phyloP scores from a whole-genome alignment of 2,888 invertebrate species.

The Sisyra nigra region DNA sequence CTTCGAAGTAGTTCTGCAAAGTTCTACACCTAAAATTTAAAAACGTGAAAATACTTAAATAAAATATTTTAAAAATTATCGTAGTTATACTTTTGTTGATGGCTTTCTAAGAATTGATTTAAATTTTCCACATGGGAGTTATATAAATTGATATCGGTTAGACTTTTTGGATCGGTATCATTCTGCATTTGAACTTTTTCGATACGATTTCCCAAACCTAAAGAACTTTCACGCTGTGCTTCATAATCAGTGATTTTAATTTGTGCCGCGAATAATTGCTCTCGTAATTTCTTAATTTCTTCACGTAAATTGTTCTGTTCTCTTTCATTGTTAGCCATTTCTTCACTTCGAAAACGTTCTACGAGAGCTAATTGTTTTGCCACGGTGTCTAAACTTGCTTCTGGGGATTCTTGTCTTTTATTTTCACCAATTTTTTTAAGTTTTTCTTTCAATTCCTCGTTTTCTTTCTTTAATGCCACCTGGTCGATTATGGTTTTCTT shows the following conservation, averaged over 20 bases:
- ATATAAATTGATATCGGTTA: not conserved
- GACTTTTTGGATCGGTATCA: not conserved
- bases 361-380: slow-evolving; percentile 14
- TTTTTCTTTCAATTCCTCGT: slow-evolving; percentile 9
- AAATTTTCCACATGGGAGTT: not conserved
- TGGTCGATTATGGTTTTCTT: slow-evolving; percentile 10
- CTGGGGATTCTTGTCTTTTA: slow-evolving; percentile 4
- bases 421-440: slow-evolving; percentile 6
- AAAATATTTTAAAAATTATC: too few species aligned
- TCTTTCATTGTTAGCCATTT: slow-evolving; percentile 11
- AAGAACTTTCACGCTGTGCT: slow-evolving; percentile 22
- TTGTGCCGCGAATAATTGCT: slow-evolving; percentile 31
- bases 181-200: not conserved
- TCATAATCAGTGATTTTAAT: slow-evolving; percentile 32
- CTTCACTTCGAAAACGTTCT: slow-evolving; percentile 13
- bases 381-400: slow-evolving; percentile 14
- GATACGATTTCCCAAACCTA: not conserved
- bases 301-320: slow-evolving; percentile 11
- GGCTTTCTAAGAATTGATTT: too few species aligned
- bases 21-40: too few species aligned
- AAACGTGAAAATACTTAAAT: too few species aligned
- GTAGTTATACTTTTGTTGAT: too few species aligned
- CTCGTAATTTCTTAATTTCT: slow-evolving; percentile 16
- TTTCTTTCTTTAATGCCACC: slow-evolving; percentile 11
- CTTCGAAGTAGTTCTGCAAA: too few species aligned